Evolutionary conservation across 1,140 invertebrate genomes (phyloP).

Genomic region (Mamestra configurata): DNA sequence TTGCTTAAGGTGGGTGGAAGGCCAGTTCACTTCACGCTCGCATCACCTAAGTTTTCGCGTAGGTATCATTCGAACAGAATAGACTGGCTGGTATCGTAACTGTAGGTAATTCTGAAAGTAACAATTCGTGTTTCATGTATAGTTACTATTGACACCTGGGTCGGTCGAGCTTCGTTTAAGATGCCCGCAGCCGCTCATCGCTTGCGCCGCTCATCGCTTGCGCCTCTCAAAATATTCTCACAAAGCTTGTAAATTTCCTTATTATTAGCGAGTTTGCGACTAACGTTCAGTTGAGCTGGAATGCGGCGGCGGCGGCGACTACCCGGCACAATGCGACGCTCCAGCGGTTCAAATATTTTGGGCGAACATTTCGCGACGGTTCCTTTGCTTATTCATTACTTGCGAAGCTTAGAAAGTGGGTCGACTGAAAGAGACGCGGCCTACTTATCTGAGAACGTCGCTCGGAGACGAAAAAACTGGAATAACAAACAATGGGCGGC

Average conservation of each 20-base stretch:
- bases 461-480: constrained; percentile 51
- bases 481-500: constrained; percentile 53
- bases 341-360: constrained; percentile 18
- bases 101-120: too few relatives aligned
- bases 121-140: too few relatives aligned
- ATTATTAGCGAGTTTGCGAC: constrained; percentile 57
- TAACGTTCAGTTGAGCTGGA: constrained; percentile 48
- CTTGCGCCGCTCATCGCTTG: not conserved
- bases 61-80: too few relatives aligned
- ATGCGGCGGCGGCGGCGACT: constrained; percentile 18
- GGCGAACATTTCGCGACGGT: constrained; percentile 21
- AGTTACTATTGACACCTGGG: too few relatives aligned
- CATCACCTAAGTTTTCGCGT: too few relatives aligned
- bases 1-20: too few relatives aligned
- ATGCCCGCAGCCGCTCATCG: not conserved
- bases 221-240: constrained; percentile 5
- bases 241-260: constrained; percentile 52
- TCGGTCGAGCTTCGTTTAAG: not conserved
- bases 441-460: constrained; percentile 49
- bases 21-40: too few relatives aligned
- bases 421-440: constrained; percentile 52
- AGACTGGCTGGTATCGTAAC: too few relatives aligned
- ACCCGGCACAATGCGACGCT: constrained; percentile 2
- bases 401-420: constrained; percentile 22
- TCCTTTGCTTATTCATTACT: constrained; percentile 14